Base-by-base conservation (phyloP, 2,888 invertebrate genomes). In the Ischnura elegans region DNA sequence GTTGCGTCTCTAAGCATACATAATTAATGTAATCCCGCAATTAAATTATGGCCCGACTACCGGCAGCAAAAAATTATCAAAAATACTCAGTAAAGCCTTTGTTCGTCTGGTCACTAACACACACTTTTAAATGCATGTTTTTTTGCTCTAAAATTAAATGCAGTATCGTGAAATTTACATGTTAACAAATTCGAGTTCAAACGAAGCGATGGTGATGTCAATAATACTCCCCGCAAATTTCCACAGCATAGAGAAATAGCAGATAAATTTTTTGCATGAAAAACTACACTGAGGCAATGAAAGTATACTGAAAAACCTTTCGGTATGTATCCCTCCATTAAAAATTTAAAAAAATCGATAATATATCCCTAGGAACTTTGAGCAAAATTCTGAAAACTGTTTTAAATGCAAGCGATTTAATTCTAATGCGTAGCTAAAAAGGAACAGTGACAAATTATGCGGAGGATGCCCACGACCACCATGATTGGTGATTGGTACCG, bases 11-110 rank as follows among this genome's bases (percentile, higher is more conserved):
- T 19, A 61, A 76, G 76, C 76, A 76, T 76, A 36, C 76, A 76
- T 76, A 76, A 76, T 76, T 76, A 76, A 76, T 76, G 6, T 10
- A 76, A 76, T 76, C n/a, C 76, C 76, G 36, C 76, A 29, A 76
- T 76, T 36, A 76, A 76, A 76, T 10, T 29, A 29, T 36, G 76
- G 29, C 10, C 76, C 76, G 8, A 36, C 29, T 76, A 13, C 4
- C 10, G n/a, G 76, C 13, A 76, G 36, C 76, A 76, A 76, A 76
- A 76, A 76, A 16, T 76, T 76, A 36, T 76, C 29, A 36, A 36
- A 76, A 76, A 76, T 76, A 25, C 36, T 16, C 76, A 29, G 13
- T 36, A 8, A 2, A 76, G 8, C 8, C 13, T 76, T 76, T 76
- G 4, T 36, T 61, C 10, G 2, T 13, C 76, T 13, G 10, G 76